Evolutionary conservation across 1,140 invertebrate genomes (phyloP), one percentile per base, ranked within the genome.

Genomic region (Drosophila nannoptera): DNA sequence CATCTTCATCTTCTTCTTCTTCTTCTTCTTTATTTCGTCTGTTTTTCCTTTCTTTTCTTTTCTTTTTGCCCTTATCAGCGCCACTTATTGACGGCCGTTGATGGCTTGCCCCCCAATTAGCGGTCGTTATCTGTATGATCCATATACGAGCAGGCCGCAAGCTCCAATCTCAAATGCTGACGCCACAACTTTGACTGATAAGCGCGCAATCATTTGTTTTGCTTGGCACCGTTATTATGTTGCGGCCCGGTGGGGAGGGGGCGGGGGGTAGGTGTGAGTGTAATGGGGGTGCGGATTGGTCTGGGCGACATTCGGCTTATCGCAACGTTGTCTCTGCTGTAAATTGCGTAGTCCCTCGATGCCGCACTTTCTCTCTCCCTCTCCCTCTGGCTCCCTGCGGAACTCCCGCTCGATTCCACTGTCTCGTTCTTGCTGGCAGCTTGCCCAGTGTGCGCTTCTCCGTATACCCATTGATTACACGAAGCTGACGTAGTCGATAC

Each of bases 161-260:
- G 22, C 7, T 36, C 14, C 33, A 11, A 53, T 55, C 29, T 56
- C 12, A 56, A 42, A 43, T 33, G 54, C 40, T 56, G 54, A 56
- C 54, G 40, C 54, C 54, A 43, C 54, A 56, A 56, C 22, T 56
- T 56, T 56, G 40, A 56, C 54, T 56, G 54, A 56, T 56, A 56
- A 55, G 53, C 38, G n/a, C 40, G 12, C 38, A 32, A 56, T 32
- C 38, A 56, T 33, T 43, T 43, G 40, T 22, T 56, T 12, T 32
- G 29, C n/a, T 7, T n/a, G 40, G 40, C 22, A 22, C 22, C 22
- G 22, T 22, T 22, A 22, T 22, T 22, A 22, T 22, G 22, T 3
- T 22, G 22, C 22, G 22, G 22, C 22, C 22, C 22, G 32, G 49
- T 4, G n/a, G 6, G 32, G 49, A 12, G 33, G 0, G 1, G 32